phyloP scores from a whole-genome alignment of 2,113 vertebrate genomes.

The Prolemur simus region DNA sequence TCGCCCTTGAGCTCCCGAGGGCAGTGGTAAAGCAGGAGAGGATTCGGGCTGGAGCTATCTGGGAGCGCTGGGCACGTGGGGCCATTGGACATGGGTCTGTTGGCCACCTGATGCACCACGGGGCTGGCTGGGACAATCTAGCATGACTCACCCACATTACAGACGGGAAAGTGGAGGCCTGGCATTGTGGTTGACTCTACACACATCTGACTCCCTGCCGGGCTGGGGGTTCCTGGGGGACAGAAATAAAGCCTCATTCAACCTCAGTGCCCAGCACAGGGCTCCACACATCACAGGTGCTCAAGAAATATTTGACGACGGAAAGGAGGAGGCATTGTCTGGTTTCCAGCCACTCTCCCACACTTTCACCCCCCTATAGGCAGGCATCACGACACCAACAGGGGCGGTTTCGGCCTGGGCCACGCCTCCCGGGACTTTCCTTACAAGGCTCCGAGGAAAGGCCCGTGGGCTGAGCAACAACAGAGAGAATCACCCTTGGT shows the following conservation, averaged over 20 bases:
- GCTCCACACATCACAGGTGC: background rate
- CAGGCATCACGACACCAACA: conserved; percentile 10
- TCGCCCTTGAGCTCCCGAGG: background rate
- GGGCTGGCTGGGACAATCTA: background rate
- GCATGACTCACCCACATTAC: rapidly evolving
- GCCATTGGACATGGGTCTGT: background rate
- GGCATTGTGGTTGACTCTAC: background rate
- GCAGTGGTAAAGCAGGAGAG: rapidly evolving
- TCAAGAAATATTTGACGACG: background rate
- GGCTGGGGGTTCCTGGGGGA: background rate
- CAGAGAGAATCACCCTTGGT: background rate
- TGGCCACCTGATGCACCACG: rapidly evolving
- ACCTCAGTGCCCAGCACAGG: background rate
- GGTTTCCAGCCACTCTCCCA: background rate
- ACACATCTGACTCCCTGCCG: background rate
- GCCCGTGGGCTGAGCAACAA: background rate
- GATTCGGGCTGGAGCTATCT: background rate
- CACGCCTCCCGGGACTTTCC: conserved; percentile 53
- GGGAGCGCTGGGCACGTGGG: rapidly evolving
- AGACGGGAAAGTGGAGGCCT: background rate
- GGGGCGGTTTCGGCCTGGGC: conserved; percentile 32
- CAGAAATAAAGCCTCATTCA: background rate
- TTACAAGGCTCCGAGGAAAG: conserved; percentile 15
- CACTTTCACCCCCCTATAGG: too few relatives aligned
- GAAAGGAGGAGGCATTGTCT: background rate